phyloP scores from a whole-genome alignment of 1,140 invertebrate species.

The Scylla paramamosain region DNA sequence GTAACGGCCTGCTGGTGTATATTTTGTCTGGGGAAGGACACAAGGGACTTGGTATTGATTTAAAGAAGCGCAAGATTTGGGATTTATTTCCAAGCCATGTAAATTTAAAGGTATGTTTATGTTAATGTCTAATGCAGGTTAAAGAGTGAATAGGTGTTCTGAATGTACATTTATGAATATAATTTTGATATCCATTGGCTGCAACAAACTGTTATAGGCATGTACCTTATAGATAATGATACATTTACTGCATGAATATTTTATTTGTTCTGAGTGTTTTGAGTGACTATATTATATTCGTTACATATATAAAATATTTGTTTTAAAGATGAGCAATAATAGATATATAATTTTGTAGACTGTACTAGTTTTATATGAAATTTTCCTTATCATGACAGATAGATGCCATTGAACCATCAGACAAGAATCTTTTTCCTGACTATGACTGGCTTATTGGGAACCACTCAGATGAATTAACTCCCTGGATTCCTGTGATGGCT shows the following conservation, averaged over 20 bases:
- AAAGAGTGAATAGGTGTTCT: no score
- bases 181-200: no score
- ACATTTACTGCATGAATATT: no score
- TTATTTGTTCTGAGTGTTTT: no score
- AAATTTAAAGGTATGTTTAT: slow-evolving; percentile 57
- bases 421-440: slow-evolving; percentile 86
- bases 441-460: slow-evolving; percentile 98
- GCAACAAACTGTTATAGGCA: no score
- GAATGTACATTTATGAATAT: no score
- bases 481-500: slow-evolving; percentile 97
- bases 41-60: slow-evolving; percentile 93
- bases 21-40: slow-evolving; percentile 92
- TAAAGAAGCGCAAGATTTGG: slow-evolving; percentile 95
- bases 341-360: slow-evolving; percentile 80
- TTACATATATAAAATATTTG: no score
- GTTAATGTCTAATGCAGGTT: no score
- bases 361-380: slow-evolving; percentile 78
- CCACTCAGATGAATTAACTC: slow-evolving; percentile 98
- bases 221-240: no score
- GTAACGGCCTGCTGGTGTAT: slow-evolving; percentile 96
- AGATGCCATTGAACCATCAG: slow-evolving; percentile 86
- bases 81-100: slow-evolving; percentile 85
- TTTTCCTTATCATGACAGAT: slow-evolving; percentile 78
- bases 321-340: no score
- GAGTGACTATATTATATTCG: no score